Base-by-base conservation (phyloP, 2,797 vertebrate genomes). In the Anableps anableps region DNA sequence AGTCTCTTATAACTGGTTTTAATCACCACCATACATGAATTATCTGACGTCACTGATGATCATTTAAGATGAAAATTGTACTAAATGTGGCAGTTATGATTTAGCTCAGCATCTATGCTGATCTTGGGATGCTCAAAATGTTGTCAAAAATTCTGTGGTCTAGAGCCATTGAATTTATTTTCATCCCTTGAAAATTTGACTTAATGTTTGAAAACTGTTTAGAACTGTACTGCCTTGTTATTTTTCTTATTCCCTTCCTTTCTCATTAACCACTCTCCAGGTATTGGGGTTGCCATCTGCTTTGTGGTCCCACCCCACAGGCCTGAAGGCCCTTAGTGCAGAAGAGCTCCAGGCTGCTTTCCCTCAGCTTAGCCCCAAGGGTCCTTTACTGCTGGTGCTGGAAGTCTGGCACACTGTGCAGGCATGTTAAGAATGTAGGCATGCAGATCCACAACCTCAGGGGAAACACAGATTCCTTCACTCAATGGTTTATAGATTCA, bases 401-500 rank as follows among this genome's bases (percentile, higher is more conserved):
- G 79, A 87, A 92, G 88, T 86, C 85, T 90, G 86, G 88, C 82
- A 71, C 75, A 53, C 64, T 53, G 81, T 85, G 72, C 80, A 90
- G 86, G 88, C 86, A 83, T 85, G 88, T 85, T 87, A 79, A 86
- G 81, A 81, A 84, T 76, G 74, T 83, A 91, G 86, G 87, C 88
- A 90, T 91, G 91, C 88, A 89, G 85, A 90, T 92, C 80, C 73
- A 83, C 21, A 26, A 83, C 81, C 92, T 91, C 87, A 70, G 74
- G 87, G 83, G 88, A 82, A 70, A 79, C 72, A 76, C 77, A 88
- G 77, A 83, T 87, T 88, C 81, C 80, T 79, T 76, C 80, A 85
- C 86, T 80, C 83, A 88, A 82, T 82, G 64, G 80, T 83, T 92
- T 89, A 94, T 89, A 90, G 88, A 91, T 94, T 90, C 91, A 88